These are phyloP conservation scores for Coracopsis vasa DNA, from an alignment of 2,113 vertebrate species.

Conservation along the genomic window DNA sequence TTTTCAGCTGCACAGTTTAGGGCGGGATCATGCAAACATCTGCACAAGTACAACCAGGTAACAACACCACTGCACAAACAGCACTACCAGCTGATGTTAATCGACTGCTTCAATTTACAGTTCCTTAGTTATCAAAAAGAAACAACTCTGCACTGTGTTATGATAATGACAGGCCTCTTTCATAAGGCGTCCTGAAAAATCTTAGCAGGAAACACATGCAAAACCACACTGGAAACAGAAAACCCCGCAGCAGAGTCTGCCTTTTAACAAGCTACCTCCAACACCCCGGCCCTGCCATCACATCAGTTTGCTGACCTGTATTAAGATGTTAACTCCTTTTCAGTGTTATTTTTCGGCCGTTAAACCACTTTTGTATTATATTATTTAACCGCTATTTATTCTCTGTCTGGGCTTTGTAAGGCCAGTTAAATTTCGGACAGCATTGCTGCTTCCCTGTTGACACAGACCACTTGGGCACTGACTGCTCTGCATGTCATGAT, in stretches of 20 bases:
- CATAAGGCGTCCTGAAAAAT: not conserved
- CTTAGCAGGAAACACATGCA: not conserved
- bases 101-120: not conserved
- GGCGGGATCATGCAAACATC: not conserved
- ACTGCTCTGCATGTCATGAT: not conserved
- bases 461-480: accelerated
- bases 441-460: accelerated
- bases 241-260: not conserved
- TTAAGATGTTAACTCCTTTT: not conserved
- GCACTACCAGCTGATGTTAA: not conserved
- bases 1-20: not conserved
- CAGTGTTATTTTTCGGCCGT: accelerated
- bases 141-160: not conserved
- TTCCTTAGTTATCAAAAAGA: not conserved
- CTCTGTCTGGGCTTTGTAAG: not conserved
- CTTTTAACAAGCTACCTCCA: not conserved
- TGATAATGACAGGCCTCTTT: accelerated
- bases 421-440: accelerated
- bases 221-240: not conserved
- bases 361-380: not conserved
- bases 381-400: not conserved
- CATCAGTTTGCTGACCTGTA: not conserved
- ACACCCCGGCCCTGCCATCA: not conserved
- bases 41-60: not conserved
- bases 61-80: not conserved